A percentile compares a stretch with the other conserved stretches of the same genome.
Evolutionary conservation across 2,797 vertebrate species (phyloP).

Genomic region (Psittacula echo): DNA sequence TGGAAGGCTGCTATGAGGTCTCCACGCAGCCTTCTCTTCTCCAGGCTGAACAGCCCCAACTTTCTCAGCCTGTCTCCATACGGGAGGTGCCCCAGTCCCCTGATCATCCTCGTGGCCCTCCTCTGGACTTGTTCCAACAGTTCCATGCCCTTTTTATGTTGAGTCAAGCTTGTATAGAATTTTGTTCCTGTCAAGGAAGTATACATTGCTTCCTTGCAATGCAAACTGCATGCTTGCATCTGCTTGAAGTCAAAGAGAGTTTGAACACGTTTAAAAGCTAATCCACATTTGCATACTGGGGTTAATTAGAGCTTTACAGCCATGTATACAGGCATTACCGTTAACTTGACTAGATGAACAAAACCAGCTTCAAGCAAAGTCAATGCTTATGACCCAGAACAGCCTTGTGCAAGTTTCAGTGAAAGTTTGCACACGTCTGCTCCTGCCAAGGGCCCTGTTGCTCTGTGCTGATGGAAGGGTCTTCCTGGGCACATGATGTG

Average conservation of each 20-base stretch:
- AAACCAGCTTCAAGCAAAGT: not conserved
- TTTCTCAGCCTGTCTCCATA: too few species aligned
- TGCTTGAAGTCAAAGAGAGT: not conserved
- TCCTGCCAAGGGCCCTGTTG: accelerated
- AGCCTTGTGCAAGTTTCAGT: accelerated
- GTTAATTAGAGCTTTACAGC: not conserved
- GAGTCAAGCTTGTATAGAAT: not conserved
- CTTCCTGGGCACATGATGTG: accelerated
- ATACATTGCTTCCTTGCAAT: too few species aligned
- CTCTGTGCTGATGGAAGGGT: accelerated
- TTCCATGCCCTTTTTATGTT: too few species aligned
- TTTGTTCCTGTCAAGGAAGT: not conserved
- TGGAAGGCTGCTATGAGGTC: too few species aligned
- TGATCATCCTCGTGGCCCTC: too few species aligned
- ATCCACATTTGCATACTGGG: not conserved
- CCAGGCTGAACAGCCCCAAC: too few species aligned
- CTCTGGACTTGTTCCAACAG: too few species aligned
- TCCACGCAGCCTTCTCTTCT: too few species aligned
- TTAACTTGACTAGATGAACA: not conserved
- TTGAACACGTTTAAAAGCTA: not conserved
- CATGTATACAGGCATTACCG: accelerated
- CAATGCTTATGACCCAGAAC: accelerated
- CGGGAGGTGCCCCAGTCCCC: too few species aligned
- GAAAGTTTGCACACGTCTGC: accelerated
- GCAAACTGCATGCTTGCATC: not conserved